Conservation (phyloP, 2,888 invertebrate species). For the Laothoe populi region DNA sequence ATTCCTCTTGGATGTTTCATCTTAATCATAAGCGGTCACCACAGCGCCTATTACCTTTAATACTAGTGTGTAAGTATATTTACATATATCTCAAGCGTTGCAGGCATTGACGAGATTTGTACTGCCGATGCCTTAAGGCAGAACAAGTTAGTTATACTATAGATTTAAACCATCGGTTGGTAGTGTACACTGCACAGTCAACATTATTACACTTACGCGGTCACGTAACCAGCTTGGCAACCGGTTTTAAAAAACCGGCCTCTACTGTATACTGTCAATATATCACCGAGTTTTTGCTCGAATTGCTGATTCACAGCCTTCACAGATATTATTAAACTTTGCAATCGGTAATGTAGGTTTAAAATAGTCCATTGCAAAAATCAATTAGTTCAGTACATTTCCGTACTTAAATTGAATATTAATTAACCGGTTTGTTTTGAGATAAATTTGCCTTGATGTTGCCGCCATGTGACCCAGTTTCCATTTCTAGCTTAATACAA, state of each 20-base stretch:
- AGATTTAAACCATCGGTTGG: neutral
- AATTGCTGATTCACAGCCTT: slow-evolving; percentile 1
- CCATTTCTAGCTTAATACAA: no score
- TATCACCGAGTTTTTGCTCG: slow-evolving; percentile 14
- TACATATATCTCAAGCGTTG: no score
- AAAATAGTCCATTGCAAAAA: neutral
- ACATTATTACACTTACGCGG: slow-evolving; percentile 15
- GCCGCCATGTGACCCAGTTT: neutral
- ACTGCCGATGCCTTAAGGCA: neutral
- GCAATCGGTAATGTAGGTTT: neutral
- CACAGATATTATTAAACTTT: neutral
- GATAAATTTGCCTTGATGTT: neutral
- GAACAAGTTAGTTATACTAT: neutral
- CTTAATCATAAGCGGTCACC: no score
- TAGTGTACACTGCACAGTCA: neutral
- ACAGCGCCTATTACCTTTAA: no score
- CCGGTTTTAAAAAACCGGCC: neutral
- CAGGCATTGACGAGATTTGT: no score
- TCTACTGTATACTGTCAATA: neutral
- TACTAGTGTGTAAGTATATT: no score
- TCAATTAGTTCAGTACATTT: neutral
- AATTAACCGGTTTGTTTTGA: neutral
- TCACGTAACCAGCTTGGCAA: slow-evolving; percentile 14
- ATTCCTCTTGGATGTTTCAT: no score
- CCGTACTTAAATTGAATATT: neutral